Conservation (phyloP, 2,113 vertebrate genomes). For the Otolemur garnettii region DNA sequence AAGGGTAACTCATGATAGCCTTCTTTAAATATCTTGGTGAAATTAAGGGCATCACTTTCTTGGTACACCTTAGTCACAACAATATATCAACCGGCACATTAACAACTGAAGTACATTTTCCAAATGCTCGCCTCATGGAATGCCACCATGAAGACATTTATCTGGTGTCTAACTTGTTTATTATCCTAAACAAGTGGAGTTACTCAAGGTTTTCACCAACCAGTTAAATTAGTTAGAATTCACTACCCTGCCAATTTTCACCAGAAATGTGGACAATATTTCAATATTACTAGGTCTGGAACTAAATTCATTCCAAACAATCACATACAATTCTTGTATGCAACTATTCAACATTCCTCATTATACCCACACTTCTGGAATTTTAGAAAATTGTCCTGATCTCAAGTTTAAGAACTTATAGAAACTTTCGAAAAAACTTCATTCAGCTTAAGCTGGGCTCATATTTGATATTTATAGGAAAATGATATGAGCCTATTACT, state of each 20-base stretch:
- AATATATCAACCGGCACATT: background rate
- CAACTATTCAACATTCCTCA: background rate
- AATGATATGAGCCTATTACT: background rate
- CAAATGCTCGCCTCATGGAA: background rate
- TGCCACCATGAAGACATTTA: background rate
- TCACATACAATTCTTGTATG: background rate
- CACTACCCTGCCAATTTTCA: background rate
- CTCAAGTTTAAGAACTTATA: background rate
- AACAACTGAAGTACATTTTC: background rate
- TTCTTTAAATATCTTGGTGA: background rate
- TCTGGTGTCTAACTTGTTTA: background rate
- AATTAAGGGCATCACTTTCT: background rate
- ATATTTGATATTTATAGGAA: background rate
- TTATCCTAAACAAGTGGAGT: background rate
- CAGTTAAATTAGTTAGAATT: background rate
- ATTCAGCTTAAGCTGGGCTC: background rate
- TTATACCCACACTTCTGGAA: background rate
- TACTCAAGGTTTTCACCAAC: background rate
- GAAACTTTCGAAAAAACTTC: background rate
- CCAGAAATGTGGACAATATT: background rate
- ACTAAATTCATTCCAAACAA: constrained; percentile 18
- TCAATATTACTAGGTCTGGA: constrained; percentile 2
- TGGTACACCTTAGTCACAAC: background rate
- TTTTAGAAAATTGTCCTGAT: background rate
- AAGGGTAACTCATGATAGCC: background rate